Conservation (phyloP, 2,113 vertebrate species). For the Tretioscincus oriximinensis region DNA sequence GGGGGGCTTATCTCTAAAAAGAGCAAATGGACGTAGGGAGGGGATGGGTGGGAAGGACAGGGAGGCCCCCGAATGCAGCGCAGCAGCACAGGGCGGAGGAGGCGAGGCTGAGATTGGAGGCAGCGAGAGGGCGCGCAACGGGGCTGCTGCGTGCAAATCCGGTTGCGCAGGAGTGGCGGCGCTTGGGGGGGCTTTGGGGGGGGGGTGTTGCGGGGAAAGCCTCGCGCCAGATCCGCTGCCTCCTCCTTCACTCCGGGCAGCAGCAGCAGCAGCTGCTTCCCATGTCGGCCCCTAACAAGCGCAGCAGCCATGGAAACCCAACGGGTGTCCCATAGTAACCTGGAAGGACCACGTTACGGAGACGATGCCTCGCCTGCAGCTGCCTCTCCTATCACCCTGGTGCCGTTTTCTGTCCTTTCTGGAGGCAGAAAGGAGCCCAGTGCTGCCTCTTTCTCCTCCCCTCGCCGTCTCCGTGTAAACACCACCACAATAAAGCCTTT, state of each 20-base stretch:
- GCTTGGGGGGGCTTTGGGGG: not conserved
- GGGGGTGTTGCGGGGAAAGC: not conserved
- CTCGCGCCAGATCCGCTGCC: not conserved
- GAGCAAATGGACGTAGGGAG: accelerated
- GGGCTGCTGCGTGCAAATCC: not conserved
- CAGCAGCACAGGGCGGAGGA: too few relatives aligned
- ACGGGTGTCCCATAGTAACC: conserved; percentile 57
- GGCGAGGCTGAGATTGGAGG: not conserved
- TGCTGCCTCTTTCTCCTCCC: not conserved
- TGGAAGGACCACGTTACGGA: conserved; percentile 36
- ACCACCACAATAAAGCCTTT: too few relatives aligned
- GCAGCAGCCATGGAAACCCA: conserved; percentile 65
- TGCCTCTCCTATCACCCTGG: not conserved
- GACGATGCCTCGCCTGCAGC: not conserved
- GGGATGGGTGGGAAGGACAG: not conserved
- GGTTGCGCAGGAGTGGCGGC: not conserved
- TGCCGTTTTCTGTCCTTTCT: not conserved
- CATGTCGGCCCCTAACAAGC: not conserved
- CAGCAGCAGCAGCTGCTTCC: not conserved
- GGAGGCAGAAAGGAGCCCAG: not conserved
- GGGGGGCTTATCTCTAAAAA: not conserved
- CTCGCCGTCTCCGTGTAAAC: too few relatives aligned
- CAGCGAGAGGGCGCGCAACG: not conserved
- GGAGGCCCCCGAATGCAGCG: not conserved
- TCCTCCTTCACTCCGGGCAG: not conserved